These are phyloP conservation scores for Gymnorhina tibicen DNA, from an alignment of 2,113 vertebrate species.

Conservation along the genomic window DNA sequence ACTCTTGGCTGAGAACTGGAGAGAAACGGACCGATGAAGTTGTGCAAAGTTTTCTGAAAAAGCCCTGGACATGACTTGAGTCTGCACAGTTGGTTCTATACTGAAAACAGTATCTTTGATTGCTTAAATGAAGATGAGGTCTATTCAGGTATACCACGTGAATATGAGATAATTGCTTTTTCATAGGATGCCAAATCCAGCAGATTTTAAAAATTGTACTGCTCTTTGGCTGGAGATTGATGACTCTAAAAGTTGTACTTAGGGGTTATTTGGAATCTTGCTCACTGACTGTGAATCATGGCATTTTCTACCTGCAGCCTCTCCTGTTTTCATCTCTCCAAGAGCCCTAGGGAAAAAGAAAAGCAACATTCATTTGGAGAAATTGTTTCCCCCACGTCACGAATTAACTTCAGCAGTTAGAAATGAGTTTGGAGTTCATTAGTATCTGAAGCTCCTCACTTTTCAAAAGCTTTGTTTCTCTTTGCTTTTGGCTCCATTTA, in stretches of 20 bases:
- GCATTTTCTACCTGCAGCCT: background rate
- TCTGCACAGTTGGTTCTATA: background rate
- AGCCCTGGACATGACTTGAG: background rate
- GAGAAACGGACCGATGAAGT: accelerated
- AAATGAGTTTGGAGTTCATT: background rate
- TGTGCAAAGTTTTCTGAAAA: background rate
- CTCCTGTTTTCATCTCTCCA: background rate
- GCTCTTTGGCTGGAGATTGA: background rate
- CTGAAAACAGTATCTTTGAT: background rate
- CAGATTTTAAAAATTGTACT: background rate
- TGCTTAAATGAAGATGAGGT: background rate
- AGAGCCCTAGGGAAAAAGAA: background rate
- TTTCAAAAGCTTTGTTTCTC: background rate
- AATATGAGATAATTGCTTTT: background rate
- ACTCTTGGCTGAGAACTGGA: background rate
- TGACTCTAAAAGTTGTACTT: background rate
- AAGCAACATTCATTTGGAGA: background rate
- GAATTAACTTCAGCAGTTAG: background rate
- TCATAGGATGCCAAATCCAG: background rate
- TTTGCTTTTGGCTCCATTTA: background rate
- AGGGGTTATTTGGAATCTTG: background rate
- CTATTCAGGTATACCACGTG: background rate
- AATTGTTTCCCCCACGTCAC: background rate
- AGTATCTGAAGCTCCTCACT: background rate
- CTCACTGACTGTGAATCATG: background rate